These are phyloP conservation scores for Watsonalla cultraria DNA, from an alignment of 2,888 invertebrate species.

Conservation along the genomic window DNA sequence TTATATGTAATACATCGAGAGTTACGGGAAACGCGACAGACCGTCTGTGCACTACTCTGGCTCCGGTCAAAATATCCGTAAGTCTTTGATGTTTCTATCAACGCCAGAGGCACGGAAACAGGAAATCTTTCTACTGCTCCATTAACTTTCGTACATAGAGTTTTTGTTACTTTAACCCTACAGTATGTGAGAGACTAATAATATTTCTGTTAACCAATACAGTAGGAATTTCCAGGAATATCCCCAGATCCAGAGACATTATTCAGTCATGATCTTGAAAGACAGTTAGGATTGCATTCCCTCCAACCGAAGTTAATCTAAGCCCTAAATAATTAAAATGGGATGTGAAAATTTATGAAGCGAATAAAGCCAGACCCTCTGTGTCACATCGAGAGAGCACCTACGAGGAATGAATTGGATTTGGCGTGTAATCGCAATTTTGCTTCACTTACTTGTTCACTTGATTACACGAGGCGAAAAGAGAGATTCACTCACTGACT, in stretches of 20 bases:
- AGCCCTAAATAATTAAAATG: slow-evolving; percentile 26
- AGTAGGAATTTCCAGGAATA: neutral
- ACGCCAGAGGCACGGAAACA: no score
- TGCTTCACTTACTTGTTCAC: slow-evolving; percentile 48
- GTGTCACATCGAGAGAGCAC: slow-evolving; percentile 36
- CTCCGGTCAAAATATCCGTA: no score
- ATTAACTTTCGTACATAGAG: no score
- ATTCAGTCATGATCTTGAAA: neutral
- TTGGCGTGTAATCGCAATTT: slow-evolving; percentile 61
- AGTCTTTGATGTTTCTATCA: no score
- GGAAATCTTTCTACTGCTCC: no score
- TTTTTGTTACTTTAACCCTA: no score
- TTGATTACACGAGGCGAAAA: slow-evolving; percentile 49
- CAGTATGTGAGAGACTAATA: no score
- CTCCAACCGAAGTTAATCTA: neutral
- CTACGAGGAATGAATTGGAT: slow-evolving; percentile 53
- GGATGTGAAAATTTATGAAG: slow-evolving; percentile 36
- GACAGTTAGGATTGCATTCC: neutral
- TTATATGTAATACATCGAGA: no score
- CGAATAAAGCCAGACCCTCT: slow-evolving; percentile 31
- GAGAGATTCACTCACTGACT: slow-evolving; percentile 41
- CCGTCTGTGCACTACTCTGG: no score
- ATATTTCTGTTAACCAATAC: no score
- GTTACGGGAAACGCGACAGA: no score
- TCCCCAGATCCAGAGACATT: neutral